Conservation (phyloP, 2,113 vertebrate genomes). For the Strix uralensis region DNA sequence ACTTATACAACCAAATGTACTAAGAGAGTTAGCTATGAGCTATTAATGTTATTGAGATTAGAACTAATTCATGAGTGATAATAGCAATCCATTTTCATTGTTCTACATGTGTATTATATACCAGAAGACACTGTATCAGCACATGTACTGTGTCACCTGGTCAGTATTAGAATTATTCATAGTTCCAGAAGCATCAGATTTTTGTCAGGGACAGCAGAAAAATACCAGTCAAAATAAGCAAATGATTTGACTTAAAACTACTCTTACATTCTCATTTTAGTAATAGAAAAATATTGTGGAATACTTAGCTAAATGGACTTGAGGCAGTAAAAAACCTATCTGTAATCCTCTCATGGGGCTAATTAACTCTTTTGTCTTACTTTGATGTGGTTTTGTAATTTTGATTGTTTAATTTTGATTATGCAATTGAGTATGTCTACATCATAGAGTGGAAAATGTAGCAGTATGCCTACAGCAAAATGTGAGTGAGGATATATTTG, state of each 20-base stretch:
- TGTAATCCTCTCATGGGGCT: conserved; percentile 21
- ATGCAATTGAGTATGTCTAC: conserved; percentile 8
- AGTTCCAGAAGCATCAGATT: not conserved
- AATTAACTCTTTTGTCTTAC: not conserved
- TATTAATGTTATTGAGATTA: not conserved
- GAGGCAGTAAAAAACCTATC: not conserved
- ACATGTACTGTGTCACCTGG: no score
- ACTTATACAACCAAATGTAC: not conserved
- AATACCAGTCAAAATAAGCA: not conserved
- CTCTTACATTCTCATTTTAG: not conserved
- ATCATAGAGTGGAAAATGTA: conserved; percentile 6
- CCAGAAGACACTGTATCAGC: not conserved
- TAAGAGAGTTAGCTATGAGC: not conserved
- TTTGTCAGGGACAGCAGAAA: not conserved
- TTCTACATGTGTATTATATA: not conserved
- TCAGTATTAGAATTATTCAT: not conserved
- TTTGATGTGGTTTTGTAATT: conserved; percentile 39
- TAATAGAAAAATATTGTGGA: not conserved
- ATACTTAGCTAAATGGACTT: not conserved
- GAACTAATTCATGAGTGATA: not conserved
- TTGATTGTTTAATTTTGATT: conserved; percentile 28
- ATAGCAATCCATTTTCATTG: not conserved
- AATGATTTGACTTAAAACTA: not conserved
- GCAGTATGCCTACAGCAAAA: not conserved
- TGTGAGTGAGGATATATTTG: not conserved